These are phyloP conservation scores for Orthonyx spaldingii DNA, from an alignment of 2,113 vertebrate genomes.

Conservation along the genomic window DNA sequence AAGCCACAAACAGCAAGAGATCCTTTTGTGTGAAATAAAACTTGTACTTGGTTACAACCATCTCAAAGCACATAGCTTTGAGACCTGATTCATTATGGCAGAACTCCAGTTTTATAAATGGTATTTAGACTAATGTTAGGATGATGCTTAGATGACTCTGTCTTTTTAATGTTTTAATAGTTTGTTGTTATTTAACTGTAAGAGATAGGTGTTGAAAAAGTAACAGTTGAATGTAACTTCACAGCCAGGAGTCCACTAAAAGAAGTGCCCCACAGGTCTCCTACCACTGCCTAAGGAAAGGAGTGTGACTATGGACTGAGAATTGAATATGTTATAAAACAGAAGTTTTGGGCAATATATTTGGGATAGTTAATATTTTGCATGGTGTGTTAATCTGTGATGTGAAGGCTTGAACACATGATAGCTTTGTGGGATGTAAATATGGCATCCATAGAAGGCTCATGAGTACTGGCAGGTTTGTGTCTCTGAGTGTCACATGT, in stretches of 20 bases:
- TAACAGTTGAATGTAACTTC: neutral
- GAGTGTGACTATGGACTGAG: neutral
- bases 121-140: neutral
- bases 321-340: neutral
- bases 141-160: neutral
- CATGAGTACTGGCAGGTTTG: neutral
- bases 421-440: neutral
- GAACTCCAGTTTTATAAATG: neutral
- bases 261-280: neutral
- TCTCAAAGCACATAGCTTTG: neutral
- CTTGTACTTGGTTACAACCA: neutral
- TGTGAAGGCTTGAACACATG: neutral
- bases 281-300: neutral
- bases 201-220: neutral
- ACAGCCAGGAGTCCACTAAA: neutral
- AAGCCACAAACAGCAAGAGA: neutral
- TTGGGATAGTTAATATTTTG: neutral
- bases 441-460: neutral
- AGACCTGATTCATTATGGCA: neutral
- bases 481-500: neutral
- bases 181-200: neutral
- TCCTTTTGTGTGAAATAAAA: neutral
- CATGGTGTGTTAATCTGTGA: neutral
- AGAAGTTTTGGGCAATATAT: neutral
- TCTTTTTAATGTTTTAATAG: neutral